These are phyloP conservation scores for Catamblyrhynchus diadema DNA, from an alignment of 2,797 vertebrate genomes.

Conservation along the genomic window DNA sequence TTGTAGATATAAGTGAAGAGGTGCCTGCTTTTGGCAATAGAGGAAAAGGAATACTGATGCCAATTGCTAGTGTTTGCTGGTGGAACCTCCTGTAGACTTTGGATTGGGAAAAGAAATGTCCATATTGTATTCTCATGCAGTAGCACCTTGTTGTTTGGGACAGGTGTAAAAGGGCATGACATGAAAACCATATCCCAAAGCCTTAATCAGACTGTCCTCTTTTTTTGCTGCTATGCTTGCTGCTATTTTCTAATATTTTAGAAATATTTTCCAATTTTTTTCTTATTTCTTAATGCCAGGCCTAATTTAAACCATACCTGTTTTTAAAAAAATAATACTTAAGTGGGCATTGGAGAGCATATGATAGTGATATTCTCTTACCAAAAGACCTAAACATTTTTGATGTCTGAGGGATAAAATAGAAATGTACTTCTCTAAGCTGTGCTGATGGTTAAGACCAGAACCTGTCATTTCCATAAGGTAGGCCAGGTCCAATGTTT, in stretches of 20 bases:
- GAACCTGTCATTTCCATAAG: not conserved
- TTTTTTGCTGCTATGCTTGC: not conserved
- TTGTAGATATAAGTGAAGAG: not conserved
- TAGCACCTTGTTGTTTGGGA: not conserved
- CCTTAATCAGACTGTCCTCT: not conserved
- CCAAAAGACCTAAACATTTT: not conserved
- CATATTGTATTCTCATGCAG: rapidly evolving
- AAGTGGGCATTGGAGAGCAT: not conserved
- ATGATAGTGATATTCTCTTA: not conserved
- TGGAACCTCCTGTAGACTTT: not conserved
- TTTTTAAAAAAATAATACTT: not conserved
- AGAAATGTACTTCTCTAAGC: not conserved
- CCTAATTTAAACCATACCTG: not conserved
- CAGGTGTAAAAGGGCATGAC: not conserved
- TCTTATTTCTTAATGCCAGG: not conserved
- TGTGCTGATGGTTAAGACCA: not conserved
- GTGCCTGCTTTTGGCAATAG: not conserved
- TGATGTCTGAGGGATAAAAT: not conserved
- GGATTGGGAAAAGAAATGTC: not conserved
- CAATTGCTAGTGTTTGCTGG: not conserved
- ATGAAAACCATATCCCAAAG: not conserved
- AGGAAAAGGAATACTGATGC: not conserved
- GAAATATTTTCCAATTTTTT: not conserved
- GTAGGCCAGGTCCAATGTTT: not conserved
- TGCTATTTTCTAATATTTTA: not conserved